Evolutionary conservation across 2,888 invertebrate genomes (phyloP).

Genomic region (Vesta saturnalis): DNA sequence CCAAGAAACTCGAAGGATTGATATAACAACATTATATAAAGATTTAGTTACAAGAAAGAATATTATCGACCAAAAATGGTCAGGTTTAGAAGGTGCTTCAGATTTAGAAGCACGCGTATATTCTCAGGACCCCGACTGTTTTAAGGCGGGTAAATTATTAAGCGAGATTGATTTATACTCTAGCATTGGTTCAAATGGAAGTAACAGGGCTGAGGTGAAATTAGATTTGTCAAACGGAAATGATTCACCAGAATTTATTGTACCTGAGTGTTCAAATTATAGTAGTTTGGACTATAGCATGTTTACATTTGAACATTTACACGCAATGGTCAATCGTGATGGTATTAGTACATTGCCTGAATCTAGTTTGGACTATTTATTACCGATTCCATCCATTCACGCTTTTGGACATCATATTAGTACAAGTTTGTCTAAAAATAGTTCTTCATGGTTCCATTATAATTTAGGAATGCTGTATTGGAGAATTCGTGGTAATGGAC

Average conservation of each 20-base stretch:
- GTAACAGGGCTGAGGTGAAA: slow-evolving; percentile 60
- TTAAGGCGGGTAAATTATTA: slow-evolving; percentile 71
- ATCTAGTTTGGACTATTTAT: slow-evolving; percentile 62
- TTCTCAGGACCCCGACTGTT: slow-evolving; percentile 71
- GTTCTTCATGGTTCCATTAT: slow-evolving; percentile 81
- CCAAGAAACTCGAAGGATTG: slow-evolving; percentile 75
- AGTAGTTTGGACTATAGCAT: slow-evolving; percentile 70
- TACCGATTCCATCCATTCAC: slow-evolving; percentile 59
- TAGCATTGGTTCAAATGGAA: slow-evolving; percentile 68
- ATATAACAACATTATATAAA: slow-evolving; percentile 70
- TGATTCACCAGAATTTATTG: slow-evolving; percentile 33
- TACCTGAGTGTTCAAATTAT: slow-evolving; percentile 60
- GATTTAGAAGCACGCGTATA: slow-evolving; percentile 71
- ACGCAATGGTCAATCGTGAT: slow-evolving; percentile 65
- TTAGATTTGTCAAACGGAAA: slow-evolving; percentile 14
- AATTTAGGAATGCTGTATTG: slow-evolving; percentile 84
- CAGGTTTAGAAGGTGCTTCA: slow-evolving; percentile 67
- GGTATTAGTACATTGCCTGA: slow-evolving; percentile 66
- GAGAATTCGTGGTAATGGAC: slow-evolving; percentile 77
- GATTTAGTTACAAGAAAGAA: slow-evolving; percentile 72
- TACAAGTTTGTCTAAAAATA: slow-evolving; percentile 71
- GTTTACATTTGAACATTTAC: slow-evolving; percentile 73
- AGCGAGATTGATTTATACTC: slow-evolving; percentile 74
- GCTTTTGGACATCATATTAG: slow-evolving; percentile 73
- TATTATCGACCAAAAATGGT: slow-evolving; percentile 71